Conservation (phyloP, 2,888 invertebrate genomes). For the Tolmerus cingulatus region DNA sequence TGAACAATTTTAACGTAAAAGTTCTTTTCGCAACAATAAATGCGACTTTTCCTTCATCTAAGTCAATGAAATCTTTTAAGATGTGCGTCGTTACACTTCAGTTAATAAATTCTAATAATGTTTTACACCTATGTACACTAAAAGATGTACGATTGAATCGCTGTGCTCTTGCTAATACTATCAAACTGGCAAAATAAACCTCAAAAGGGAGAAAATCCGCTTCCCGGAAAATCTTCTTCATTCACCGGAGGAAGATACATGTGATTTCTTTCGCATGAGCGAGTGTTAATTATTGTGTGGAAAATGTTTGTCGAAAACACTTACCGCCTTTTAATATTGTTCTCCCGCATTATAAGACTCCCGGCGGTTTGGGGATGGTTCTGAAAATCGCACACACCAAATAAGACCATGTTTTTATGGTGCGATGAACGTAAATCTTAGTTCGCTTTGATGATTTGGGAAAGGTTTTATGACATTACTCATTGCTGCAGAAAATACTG, state of each 20-base stretch:
- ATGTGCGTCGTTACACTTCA: neutral
- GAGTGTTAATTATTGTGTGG: constrained; percentile 3
- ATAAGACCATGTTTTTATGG: constrained; percentile 1
- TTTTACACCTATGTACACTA: neutral
- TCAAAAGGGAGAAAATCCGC: neutral
- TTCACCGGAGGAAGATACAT: neutral
- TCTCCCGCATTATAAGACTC: neutral
- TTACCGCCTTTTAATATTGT: neutral
- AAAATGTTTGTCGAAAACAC: neutral
- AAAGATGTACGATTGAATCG: neutral
- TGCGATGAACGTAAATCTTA: constrained; percentile 34
- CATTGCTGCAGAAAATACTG: constrained; percentile 25
- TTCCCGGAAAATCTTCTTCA: neutral
- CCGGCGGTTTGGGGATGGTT: neutral
- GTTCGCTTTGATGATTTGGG: constrained; percentile 39
- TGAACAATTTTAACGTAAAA: neutral
- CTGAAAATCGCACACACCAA: neutral
- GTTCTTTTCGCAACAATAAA: neutral
- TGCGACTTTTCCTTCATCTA: neutral
- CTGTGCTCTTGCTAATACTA: neutral
- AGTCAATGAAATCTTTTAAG: neutral
- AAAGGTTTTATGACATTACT: constrained; percentile 40
- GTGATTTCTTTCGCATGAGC: neutral
- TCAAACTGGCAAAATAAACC: neutral
- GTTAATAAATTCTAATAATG: neutral